These are phyloP conservation scores for Montipora cactus DNA, from an alignment of 64 coral and sea anemone genomes.

Conservation along the genomic window DNA sequence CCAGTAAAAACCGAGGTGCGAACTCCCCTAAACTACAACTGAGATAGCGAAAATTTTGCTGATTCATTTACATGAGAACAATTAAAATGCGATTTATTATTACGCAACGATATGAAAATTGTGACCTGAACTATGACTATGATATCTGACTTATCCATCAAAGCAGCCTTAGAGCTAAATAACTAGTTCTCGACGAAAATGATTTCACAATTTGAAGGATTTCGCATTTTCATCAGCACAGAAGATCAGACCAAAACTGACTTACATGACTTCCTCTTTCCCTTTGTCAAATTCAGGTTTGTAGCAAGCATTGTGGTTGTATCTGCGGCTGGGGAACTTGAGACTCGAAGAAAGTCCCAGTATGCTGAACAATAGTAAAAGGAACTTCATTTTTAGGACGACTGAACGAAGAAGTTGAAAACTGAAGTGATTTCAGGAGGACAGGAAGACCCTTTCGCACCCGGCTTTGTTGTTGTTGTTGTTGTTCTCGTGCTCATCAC, in stretches of 20 bases:
- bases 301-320: conserved; percentile 35
- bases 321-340: conserved; percentile 4
- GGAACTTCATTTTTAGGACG: not conserved
- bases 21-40: too few relatives aligned
- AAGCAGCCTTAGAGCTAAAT: too few relatives aligned
- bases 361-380: conserved; percentile 17
- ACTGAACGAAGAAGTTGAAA: not conserved
- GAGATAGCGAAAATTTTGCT: not conserved
- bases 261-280: conserved; percentile 68
- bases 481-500: conserved; percentile 13
- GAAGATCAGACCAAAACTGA: not conserved
- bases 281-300: conserved; percentile 42
- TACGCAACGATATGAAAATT: too few relatives aligned
- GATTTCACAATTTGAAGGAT: not conserved
- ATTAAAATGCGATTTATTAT: too few relatives aligned
- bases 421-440: not conserved
- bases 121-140: too few relatives aligned
- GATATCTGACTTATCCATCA: too few relatives aligned
- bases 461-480: not conserved
- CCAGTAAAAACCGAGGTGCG: too few relatives aligned
- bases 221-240: not conserved
- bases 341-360: conserved; percentile 22
- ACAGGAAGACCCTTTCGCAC: too few relatives aligned
- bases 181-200: not conserved
- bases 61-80: too few relatives aligned